Conservation (phyloP, 2,797 vertebrate genomes). For the Acipenser transmontanus region DNA sequence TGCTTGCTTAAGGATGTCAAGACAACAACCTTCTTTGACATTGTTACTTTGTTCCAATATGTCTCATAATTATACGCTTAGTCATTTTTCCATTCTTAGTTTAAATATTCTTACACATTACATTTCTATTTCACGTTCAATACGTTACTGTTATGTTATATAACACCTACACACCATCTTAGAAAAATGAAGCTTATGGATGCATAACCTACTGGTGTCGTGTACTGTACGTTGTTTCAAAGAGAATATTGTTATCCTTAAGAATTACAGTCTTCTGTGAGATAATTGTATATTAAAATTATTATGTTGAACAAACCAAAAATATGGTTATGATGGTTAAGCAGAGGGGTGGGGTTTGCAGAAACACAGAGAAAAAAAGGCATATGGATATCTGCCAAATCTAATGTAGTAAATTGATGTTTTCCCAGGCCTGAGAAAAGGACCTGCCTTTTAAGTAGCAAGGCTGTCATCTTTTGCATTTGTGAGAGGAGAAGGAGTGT, state of each 20-base stretch:
- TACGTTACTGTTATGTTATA: background rate
- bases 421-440: slow-evolving; percentile 52
- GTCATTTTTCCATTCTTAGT: slow-evolving; percentile 38
- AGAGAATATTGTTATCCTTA: background rate
- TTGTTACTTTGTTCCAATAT: slow-evolving; percentile 41
- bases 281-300: slow-evolving; percentile 43
- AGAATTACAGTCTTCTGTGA: slow-evolving; percentile 28
- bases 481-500: slow-evolving; percentile 62
- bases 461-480: slow-evolving; percentile 68
- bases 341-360: slow-evolving; percentile 20
- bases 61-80: slow-evolving; percentile 53
- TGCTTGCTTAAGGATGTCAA: slow-evolving; percentile 33
- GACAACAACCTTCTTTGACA: slow-evolving; percentile 49
- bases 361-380: slow-evolving; percentile 23
- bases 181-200: no score
- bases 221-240: no score
- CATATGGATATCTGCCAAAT: slow-evolving; percentile 62
- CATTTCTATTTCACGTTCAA: background rate
- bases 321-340: slow-evolving; percentile 27
- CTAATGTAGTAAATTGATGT: slow-evolving; percentile 83
- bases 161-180: no score
- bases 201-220: no score
- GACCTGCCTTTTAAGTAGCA: slow-evolving; percentile 66
- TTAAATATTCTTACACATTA: background rate
- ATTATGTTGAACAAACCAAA: slow-evolving; percentile 32